Evolutionary conservation across 2,113 vertebrate species (phyloP).

Genomic region (Eulemur macaco): DNA sequence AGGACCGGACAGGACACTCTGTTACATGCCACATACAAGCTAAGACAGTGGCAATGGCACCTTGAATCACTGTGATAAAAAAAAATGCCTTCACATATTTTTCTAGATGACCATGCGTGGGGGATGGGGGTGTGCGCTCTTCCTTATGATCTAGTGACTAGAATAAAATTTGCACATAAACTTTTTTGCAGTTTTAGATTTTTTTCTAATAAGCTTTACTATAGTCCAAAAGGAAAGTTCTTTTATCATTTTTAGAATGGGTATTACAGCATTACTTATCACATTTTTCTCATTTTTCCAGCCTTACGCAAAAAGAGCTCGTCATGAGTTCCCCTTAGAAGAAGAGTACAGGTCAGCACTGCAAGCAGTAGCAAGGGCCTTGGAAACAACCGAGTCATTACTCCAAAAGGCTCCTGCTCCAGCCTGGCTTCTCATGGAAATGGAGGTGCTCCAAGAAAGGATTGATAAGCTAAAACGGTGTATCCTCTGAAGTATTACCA

Average conservation of each 20-base stretch:
- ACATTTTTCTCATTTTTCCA: slow-evolving; percentile 72
- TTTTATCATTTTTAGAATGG: background rate
- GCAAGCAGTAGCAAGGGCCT: slow-evolving; percentile 83
- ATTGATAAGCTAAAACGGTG: slow-evolving; percentile 71
- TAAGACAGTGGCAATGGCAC: background rate
- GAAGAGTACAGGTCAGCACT: slow-evolving; percentile 88
- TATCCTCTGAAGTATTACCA: background rate
- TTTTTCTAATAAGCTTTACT: background rate
- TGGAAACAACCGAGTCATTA: slow-evolving; percentile 87
- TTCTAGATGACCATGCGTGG: accelerated
- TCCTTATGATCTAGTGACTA: background rate
- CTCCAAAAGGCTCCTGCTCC: slow-evolving; percentile 81
- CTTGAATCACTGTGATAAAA: background rate
- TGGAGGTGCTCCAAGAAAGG: slow-evolving; percentile 86
- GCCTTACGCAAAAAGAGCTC: slow-evolving; percentile 89
- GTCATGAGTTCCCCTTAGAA: slow-evolving; percentile 83
- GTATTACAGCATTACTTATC: background rate
- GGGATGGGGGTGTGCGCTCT: background rate
- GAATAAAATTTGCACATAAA: background rate
- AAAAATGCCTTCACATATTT: background rate
- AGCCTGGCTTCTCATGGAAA: slow-evolving; percentile 86
- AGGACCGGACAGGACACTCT: too few species aligned
- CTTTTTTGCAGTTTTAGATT: background rate
- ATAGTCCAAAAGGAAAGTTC: background rate
- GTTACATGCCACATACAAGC: background rate